Base-by-base conservation (phyloP, 2,113 vertebrate genomes). In the Cardinalis cardinalis region DNA sequence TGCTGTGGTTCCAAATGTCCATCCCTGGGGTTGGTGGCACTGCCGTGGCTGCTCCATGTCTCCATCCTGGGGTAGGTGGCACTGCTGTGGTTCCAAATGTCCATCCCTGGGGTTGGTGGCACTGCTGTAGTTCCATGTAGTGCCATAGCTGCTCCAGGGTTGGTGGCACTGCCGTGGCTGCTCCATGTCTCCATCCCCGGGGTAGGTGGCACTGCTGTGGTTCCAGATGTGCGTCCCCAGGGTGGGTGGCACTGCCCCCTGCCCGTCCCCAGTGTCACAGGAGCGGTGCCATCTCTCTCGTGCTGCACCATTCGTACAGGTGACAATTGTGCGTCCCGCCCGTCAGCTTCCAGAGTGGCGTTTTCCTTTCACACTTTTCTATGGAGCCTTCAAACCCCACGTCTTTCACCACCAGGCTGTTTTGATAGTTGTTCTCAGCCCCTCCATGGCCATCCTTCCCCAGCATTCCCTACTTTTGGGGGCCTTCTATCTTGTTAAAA, bases 401-500 rank as follows among this genome's bases (percentile, higher is more conserved):
- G 21, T 93, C 96, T 34, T 92, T 97, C 96, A 93, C 95, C 90
- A 83, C 55, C 84, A 95, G 97, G 97, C 97, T 96, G 96, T 96
- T 97, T 93, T 94, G 95, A 86, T 94, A 91, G 97, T 93, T 97
- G 97, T 96, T 97, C 91, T 96, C 96, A 87, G 88, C 94, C 94
- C 95, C 96, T 94, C 97, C 96, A 89, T 96, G 94, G 96, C 96
- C 97, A 96, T 94, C 97, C 96, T 97, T 97, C 95, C 97, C 97
- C 97, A 97, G 96, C 97, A 97, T 98, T 97, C 97, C 98, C 97
- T 96, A 93, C 92, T 97, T 97, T 97, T 81, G 97, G 97, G 98
- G 98, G 97, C 93, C 96, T 98, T 98, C 98, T 97, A 95, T 98
- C 97, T 98, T 97, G 96, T 98, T 98, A 97, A 96, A 98, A 97